These are phyloP conservation scores for Timema cristinae DNA, from an alignment of 2,888 invertebrate genomes.

Conservation along the genomic window DNA sequence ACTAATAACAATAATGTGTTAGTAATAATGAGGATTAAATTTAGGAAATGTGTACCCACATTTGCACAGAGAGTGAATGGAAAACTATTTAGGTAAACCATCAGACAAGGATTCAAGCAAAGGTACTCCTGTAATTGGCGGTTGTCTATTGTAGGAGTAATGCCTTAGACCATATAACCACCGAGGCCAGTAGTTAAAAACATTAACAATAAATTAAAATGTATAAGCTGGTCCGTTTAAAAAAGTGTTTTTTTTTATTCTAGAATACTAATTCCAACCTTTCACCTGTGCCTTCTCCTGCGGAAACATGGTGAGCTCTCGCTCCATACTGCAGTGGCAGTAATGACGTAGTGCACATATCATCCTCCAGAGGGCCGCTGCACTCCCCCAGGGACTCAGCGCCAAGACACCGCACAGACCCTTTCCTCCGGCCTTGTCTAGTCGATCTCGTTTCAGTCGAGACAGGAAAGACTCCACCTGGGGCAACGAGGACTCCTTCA, in stretches of 20 bases:
- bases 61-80: too few relatives aligned
- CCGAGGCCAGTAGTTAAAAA: too few relatives aligned
- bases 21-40: too few relatives aligned
- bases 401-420: conserved; percentile 23
- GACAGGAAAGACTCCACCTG: conserved; percentile 19
- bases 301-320: neutral
- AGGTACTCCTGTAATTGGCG: too few relatives aligned
- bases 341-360: conserved; percentile 18
- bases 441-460: neutral
- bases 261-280: neutral
- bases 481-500: conserved; percentile 2
- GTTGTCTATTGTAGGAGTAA: too few relatives aligned
- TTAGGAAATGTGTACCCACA: too few relatives aligned
- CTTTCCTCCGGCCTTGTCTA: neutral
- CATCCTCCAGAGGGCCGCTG: conserved; percentile 27
- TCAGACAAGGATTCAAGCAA: too few relatives aligned
- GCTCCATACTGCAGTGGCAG: conserved; percentile 16
- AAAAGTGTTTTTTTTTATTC: neutral
- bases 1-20: too few relatives aligned
- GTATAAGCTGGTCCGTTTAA: neutral
- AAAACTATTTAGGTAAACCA: too few relatives aligned
- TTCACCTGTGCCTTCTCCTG: conserved; percentile 14
- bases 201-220: neutral
- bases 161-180: too few relatives aligned
- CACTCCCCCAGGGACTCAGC: conserved; percentile 30